Evolutionary conservation across 2,888 invertebrate genomes (phyloP).

Genomic region (Drosophila merina): DNA sequence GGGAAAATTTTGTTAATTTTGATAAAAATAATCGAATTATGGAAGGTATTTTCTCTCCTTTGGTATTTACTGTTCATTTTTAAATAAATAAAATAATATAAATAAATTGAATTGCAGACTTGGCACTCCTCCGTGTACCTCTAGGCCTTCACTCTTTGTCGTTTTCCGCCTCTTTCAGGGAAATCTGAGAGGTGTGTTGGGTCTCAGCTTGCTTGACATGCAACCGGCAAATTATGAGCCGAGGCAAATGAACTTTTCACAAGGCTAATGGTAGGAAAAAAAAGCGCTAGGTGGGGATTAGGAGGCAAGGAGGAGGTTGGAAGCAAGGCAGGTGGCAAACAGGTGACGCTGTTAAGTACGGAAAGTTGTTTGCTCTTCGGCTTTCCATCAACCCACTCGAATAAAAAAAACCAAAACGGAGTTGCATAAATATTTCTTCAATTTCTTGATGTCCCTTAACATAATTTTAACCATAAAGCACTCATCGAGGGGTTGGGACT

Average conservation of each 20-base stretch:
- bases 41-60: no score
- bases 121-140: neutral
- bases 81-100: no score
- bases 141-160: neutral
- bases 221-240: slow-evolving; percentile 76
- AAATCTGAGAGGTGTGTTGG: slow-evolving; percentile 58
- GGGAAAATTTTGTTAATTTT: neutral
- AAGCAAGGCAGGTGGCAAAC: slow-evolving; percentile 54
- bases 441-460: slow-evolving; percentile 45
- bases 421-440: slow-evolving; percentile 51
- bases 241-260: slow-evolving; percentile 79
- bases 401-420: slow-evolving; percentile 2
- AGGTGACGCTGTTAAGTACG: slow-evolving; percentile 53
- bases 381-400: slow-evolving; percentile 31
- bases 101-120: no score
- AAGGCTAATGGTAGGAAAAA: slow-evolving; percentile 65
- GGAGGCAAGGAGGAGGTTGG: slow-evolving; percentile 18
- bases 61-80: no score
- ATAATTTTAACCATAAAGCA: slow-evolving; percentile 45
- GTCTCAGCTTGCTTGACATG: slow-evolving; percentile 54
- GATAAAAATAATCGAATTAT: no score
- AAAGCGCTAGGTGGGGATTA: neutral
- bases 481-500: slow-evolving; percentile 3
- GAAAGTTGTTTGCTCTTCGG: slow-evolving; percentile 47
- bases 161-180: slow-evolving; percentile 10